Base-by-base conservation (phyloP, 2,113 vertebrate genomes). In the Taurulus bubalis region DNA sequence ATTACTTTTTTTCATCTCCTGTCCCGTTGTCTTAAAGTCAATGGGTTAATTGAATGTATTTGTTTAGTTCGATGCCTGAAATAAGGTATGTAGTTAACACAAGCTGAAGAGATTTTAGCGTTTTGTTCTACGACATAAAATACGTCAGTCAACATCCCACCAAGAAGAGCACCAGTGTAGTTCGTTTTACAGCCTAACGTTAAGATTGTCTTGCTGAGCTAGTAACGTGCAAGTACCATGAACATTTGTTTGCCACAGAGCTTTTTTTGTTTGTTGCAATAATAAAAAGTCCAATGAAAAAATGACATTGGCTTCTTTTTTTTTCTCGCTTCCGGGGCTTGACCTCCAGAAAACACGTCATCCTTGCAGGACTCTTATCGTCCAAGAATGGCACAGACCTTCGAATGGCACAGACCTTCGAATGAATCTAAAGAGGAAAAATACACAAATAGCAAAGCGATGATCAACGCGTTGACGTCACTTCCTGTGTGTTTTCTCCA, bases 401-500 rank as follows among this genome's bases (percentile, higher is more conserved):
- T n/a, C n/a, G 22, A 22, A 22, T 22, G 6, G n/a, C n/a, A 51
- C 49, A 3, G n/a, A n/a, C 20, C 51, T 53, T 47, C 1, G 15
- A 14, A 79, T 1, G 5, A 6, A 18, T 24, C 30, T 24, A 1
- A 24, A 40, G 40, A 38, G 1, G 4, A 55, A 55, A 55, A 32
- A 15, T 26, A 20, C 36, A 26, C 22, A 38, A 64, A 42, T n/a
- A 18, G 18, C 4, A 47, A 22, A 59, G 16, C 1, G 10, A 51
- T 4, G 22, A 53, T 22, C 8, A n/a, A n/a, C 49, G 30, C 15
- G 26, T 68, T 38, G 40, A 65, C 70, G 64, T 65, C 22, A 36
- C 77, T 38, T 47, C 51, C n/a, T 45, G n/a, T 83, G 53, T 56
- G 20, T 56, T 53, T 84, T 9, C 82, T 91, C 28, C 91, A 99